Base-by-base conservation (phyloP, 2,113 vertebrate genomes). In the Elanus axillaris region DNA sequence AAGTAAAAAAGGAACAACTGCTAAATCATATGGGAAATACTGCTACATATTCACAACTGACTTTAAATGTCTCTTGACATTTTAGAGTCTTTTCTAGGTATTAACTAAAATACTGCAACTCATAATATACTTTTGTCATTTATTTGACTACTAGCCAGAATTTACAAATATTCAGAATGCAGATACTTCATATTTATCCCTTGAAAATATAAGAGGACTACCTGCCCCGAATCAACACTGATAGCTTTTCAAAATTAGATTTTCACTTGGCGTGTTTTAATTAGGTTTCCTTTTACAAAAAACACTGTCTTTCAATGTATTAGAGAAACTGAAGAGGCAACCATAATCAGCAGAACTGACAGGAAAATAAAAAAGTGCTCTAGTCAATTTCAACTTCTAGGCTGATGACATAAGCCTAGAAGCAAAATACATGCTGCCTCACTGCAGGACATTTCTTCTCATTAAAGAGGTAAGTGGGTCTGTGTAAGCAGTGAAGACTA, bases 401-500 rank as follows among this genome's bases (percentile, higher is more conserved):
- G 48, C 81, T 92, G 96, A 96, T 90, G 96, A 88, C 96, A 97
- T 95, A 93, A 97, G 91, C 94, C 96, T 80, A 42, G 95, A 85
- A 96, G 92, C 85, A 96, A 96, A 98, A 96, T 55, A 47, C 91
- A 96, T 4, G 43, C 89, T 95, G 94, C 84, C 75, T 96, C 96
- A 38, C 96, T 79, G 95, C 81, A 73, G 94, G 95, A 94, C 83
- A 90, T 88, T 96, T 91, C 92, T 94, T 88, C 96, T 97, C 96
- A 96, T 97, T 96, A 97, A 94, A 97, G 92, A 96, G 95, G 94
- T 88, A 98, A 95, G 91, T 92, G 96, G 94, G 93, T 89, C 94
- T 96, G 91, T 79, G 93, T 76, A 95, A 93, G 94, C 93, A 89
- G 87, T 22, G 82, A 73, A 92, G 96, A 91, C 95, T 91, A 83